These are phyloP conservation scores for Parotocinclus haroldoi DNA, from an alignment of 2,797 vertebrate genomes.

Conservation along the genomic window DNA sequence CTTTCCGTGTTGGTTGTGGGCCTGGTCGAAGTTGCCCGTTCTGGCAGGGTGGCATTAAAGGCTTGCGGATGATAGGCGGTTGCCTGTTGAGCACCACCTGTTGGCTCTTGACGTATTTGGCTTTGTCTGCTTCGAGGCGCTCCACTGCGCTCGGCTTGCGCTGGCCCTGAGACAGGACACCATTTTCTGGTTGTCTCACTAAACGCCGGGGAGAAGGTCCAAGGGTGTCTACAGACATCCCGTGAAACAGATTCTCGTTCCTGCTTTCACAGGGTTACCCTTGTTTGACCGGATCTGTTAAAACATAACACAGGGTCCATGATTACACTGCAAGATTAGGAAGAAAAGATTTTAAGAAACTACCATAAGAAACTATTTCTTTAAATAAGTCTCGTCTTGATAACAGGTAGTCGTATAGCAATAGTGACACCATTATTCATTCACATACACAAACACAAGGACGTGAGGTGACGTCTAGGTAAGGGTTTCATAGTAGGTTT, in stretches of 20 bases:
- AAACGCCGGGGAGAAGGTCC: constrained; percentile 50
- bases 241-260: background rate
- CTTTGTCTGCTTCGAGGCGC: constrained; percentile 92
- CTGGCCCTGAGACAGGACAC: constrained; percentile 41
- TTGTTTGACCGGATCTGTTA: constrained; percentile 1
- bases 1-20: constrained; percentile 72
- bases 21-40: constrained; percentile 34
- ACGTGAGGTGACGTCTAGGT: no score
- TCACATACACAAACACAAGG: no score
- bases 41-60: constrained; percentile 57
- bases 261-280: background rate
- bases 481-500: no score
- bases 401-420: no score
- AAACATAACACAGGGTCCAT: background rate
- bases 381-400: no score
- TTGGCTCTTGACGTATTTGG: constrained; percentile 94
- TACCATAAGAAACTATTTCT: no score
- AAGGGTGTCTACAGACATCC: constrained; percentile 67
- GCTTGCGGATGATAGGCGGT: constrained; percentile 74
- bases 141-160: constrained; percentile 88
- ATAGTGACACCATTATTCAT: no score
- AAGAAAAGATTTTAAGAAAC: no score
- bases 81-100: constrained; percentile 81
- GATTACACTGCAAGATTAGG: no score
- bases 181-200: constrained; percentile 42